These are phyloP conservation scores for Acanthosepion lycidas DNA, from an alignment of 2,888 invertebrate genomes.

Conservation along the genomic window DNA sequence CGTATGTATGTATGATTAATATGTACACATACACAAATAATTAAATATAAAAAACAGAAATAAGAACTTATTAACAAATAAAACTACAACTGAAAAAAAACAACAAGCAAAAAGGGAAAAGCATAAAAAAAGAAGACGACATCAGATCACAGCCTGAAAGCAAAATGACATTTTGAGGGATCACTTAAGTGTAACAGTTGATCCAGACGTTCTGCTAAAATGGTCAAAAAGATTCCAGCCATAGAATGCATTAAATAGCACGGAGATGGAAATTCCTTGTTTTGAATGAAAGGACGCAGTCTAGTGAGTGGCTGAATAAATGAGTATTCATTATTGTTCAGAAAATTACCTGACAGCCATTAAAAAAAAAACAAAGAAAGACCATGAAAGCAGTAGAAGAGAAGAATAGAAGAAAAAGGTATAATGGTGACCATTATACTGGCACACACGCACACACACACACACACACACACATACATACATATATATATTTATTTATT, in stretches of 20 bases:
- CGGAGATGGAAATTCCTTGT: background rate
- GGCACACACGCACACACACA: background rate
- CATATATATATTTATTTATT: background rate
- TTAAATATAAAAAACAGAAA: too few relatives aligned
- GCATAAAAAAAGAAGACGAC: too few relatives aligned
- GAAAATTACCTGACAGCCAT: background rate
- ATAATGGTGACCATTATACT: too few relatives aligned
- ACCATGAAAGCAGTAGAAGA: background rate
- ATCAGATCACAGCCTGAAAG: too few relatives aligned
- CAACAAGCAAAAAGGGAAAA: too few relatives aligned
- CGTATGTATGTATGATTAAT: too few relatives aligned
- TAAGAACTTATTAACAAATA: too few relatives aligned
- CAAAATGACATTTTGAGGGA: too few relatives aligned
- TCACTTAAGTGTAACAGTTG: too few relatives aligned
- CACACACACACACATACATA: background rate
- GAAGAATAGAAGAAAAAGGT: rapidly evolving
- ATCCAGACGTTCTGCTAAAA: background rate
- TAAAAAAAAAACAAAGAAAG: background rate
- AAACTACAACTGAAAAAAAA: too few relatives aligned
- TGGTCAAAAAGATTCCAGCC: constrained; percentile 4
- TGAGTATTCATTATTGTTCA: too few relatives aligned
- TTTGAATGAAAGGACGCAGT: background rate
- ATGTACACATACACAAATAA: too few relatives aligned
- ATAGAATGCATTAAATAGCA: background rate
- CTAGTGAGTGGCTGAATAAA: background rate